Evolutionary conservation across 2,888 invertebrate species (phyloP).

Genomic region (Acrobeloides nanus): DNA sequence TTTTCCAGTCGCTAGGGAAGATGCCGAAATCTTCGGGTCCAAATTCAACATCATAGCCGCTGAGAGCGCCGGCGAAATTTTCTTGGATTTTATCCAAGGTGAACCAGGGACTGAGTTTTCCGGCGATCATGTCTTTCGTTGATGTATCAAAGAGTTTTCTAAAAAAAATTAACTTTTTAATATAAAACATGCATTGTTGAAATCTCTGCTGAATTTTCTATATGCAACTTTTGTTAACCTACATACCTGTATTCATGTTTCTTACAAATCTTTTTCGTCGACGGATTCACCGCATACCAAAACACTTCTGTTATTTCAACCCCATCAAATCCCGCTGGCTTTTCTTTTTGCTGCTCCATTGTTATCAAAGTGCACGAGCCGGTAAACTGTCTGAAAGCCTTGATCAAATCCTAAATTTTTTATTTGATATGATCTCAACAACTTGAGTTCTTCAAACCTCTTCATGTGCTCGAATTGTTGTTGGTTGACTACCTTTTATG

Average conservation of each 20-base stretch:
- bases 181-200: too few species aligned
- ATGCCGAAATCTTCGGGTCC: constrained; percentile 11
- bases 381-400: constrained; percentile 42
- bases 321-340: too few species aligned
- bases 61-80: constrained; percentile 8
- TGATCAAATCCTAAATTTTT: constrained; percentile 41
- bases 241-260: constrained; percentile 41
- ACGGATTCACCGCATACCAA: constrained; percentile 50
- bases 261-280: constrained; percentile 44
- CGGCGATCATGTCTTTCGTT: constrained; percentile 39
- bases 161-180: too few species aligned
- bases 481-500: constrained; percentile 38
- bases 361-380: constrained; percentile 42
- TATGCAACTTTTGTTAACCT: background rate
- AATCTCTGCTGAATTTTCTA: too few species aligned
- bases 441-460: constrained; percentile 19
- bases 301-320: constrained; percentile 41
- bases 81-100: constrained; percentile 25
- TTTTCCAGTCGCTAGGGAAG: constrained; percentile 38
- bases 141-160: constrained; percentile 41
- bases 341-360: constrained; percentile 44
- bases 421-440: too few species aligned
- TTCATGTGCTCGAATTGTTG: constrained; percentile 40
- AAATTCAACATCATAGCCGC: constrained; percentile 5
- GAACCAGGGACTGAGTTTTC: constrained; percentile 51